phyloP scores from a whole-genome alignment of 1,140 invertebrate species.

The Saccostrea glomerata region DNA sequence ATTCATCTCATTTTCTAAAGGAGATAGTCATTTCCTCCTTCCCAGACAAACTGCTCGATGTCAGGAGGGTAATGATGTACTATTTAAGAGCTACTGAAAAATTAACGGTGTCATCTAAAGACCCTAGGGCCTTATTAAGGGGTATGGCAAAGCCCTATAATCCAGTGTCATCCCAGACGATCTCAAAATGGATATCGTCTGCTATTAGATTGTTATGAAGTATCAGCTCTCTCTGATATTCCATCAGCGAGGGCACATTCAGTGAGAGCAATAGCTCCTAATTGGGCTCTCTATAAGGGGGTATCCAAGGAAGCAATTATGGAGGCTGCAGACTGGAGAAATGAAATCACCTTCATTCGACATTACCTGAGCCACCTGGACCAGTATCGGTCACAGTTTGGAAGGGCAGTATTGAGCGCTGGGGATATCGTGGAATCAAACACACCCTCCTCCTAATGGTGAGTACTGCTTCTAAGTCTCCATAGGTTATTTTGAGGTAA shows the following conservation, averaged over 20 bases:
- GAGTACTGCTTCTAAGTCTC: conserved; percentile 15
- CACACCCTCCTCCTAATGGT: not conserved
- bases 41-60: too few relatives aligned
- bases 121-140: too few relatives aligned
- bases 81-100: too few relatives aligned
- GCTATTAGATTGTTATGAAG: not conserved
- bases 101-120: too few relatives aligned
- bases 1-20: too few relatives aligned
- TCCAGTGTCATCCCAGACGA: not conserved
- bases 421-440: not conserved
- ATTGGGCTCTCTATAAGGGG: conserved; percentile 29
- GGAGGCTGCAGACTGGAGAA: conserved; percentile 37
- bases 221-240: not conserved
- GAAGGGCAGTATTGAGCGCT: not conserved
- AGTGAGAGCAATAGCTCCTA: conserved; percentile 28
- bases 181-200: not conserved
- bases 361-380: conserved; percentile 39
- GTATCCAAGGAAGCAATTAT: conserved; percentile 35
- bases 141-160: too few relatives aligned
- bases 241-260: conserved; percentile 13
- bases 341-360: conserved; percentile 2
- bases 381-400: not conserved
- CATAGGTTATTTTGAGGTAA: not conserved
- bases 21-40: too few relatives aligned
- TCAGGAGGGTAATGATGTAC: too few relatives aligned